Evolutionary conservation across 2,797 vertebrate genomes (phyloP), one percentile per base, ranked within the genome.

Genomic region (Hydrolagus colliei): DNA sequence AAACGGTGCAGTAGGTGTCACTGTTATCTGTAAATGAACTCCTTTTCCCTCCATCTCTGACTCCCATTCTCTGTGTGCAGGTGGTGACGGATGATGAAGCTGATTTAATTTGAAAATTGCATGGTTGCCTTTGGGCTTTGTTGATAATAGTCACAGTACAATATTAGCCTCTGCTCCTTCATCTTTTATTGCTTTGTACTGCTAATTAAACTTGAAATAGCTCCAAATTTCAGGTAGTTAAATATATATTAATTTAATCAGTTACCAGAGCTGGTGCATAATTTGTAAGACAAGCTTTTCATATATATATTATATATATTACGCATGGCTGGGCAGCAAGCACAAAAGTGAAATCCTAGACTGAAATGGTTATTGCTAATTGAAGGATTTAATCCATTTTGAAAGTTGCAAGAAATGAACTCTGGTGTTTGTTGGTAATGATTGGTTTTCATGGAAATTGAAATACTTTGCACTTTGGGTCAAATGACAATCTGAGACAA

Each of bases 21-120:
- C 79, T 84, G 32, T 84, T 84, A 68, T n/a, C 79, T 71, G 79
- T 71, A 84, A 84, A 68, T 67, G 65, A 84, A 18, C 32, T n/a
- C 14, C 65, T 6, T 68, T 16, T 65, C 14, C 1, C 75, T 22
- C 41, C n/a, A 8, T 20, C 13, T 41, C 16, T 68, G 2, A 20
- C 68, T 71, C 67, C 18, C 13, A 20, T 18, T 32, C 62, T 27
- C 3, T 68, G 32, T 6, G 32, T 84, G 65, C 79, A 84, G 65
- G 32, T 71, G 79, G 79, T 84, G 79, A 84, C 67, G 52, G 65
- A 84, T 71, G 65, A 84, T 52, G 65, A 84, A 71, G 2, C 65
- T 71, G 65, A 84, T 84, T 84, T 84, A 84, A 71, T 84, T 84
- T 84, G 5, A 16, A 84, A 41, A 71, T 84, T 84, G 65, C 20